Conservation (phyloP, 2,113 vertebrate species). For the Machaerirhynchus nigripectus region DNA sequence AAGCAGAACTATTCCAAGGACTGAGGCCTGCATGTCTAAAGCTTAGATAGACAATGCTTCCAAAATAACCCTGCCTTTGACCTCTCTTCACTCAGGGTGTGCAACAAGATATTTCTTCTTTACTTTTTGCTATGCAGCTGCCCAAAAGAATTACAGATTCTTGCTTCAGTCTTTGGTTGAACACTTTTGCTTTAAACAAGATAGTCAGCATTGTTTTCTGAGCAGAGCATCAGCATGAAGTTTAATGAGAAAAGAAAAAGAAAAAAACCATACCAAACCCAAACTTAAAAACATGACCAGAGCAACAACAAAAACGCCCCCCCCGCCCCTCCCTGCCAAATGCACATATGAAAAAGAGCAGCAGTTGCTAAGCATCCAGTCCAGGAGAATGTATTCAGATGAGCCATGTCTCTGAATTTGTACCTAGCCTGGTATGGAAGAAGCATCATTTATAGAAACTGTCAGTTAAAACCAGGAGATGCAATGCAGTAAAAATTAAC, state of each 20-base stretch:
- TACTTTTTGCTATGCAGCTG: not conserved
- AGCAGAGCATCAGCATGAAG: not conserved
- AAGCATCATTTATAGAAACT: not conserved
- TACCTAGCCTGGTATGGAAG: not conserved
- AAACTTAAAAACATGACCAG: not conserved
- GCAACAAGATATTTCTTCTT: not conserved
- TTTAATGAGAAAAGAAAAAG: not conserved
- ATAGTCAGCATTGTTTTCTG: not conserved
- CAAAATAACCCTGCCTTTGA: not conserved
- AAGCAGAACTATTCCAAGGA: not conserved
- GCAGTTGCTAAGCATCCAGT: not conserved
- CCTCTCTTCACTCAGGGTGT: not conserved
- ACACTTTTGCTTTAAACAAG: not conserved
- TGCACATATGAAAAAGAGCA: not conserved
- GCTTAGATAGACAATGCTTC: not conserved
- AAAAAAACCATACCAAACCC: not conserved
- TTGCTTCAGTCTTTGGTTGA: not conserved
- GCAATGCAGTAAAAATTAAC: not conserved
- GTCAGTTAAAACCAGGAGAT: not conserved
- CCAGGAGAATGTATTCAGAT: not conserved
- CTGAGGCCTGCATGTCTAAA: not conserved
- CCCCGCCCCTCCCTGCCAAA: rapidly evolving
- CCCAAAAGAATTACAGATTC: not conserved
- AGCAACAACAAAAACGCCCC: not conserved
- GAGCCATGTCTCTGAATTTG: not conserved